phyloP scores from a whole-genome alignment of 2,113 vertebrate species.

The Holacanthus passer region DNA sequence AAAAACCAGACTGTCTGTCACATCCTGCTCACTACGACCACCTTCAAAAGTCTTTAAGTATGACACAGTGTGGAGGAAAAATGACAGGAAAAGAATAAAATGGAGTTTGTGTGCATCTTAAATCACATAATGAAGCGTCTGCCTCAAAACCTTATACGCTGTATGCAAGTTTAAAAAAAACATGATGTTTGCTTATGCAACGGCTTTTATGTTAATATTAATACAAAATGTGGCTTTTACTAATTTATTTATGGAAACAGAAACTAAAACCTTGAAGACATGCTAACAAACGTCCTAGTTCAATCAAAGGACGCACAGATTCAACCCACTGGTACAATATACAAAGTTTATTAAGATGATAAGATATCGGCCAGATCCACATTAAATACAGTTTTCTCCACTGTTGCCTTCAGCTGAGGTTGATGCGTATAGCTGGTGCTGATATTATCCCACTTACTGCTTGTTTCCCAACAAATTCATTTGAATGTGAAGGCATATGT shows the following conservation, averaged over 20 bases:
- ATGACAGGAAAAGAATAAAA: background rate
- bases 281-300: background rate
- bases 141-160: background rate
- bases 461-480: background rate
- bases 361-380: background rate
- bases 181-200: background rate
- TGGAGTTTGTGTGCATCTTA: background rate
- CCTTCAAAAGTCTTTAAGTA: background rate
- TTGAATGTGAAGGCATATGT: background rate
- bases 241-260: background rate
- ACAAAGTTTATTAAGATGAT: background rate
- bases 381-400: background rate
- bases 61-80: background rate
- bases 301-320: background rate
- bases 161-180: background rate
- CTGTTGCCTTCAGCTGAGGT: background rate
- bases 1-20: slow-evolving; percentile 28
- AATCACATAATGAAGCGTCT: background rate
- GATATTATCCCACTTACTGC: background rate
- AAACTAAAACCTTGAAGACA: background rate
- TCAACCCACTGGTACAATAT: background rate
- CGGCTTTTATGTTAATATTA: background rate
- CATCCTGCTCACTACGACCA: background rate
- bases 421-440: too few species aligned
- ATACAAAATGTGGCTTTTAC: background rate